Base-by-base conservation (phyloP, 1,140 invertebrate species). In the Drosophila nikananu region DNA sequence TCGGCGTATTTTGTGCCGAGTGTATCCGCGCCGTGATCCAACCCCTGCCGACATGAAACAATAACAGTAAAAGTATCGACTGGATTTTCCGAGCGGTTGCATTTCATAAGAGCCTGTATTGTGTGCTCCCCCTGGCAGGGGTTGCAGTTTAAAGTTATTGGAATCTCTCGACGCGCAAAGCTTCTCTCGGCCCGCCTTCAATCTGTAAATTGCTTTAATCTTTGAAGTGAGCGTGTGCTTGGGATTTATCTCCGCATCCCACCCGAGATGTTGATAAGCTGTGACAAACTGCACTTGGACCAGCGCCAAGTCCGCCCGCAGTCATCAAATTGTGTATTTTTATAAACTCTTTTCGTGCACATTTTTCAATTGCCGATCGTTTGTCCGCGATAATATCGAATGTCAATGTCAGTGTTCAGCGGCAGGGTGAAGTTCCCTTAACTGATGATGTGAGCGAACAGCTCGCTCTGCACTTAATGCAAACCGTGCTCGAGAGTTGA, bases 151-250 rank as follows among this genome's bases (percentile, higher is more conserved):
- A 91, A 91, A 91, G 79, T 89, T 82, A 80, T 87, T 82, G 80
- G 67, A 37, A 55, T 55, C 52, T 37, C 32, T 37, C 52, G 30
- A 79, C 44, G 74, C 60, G 72, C 64, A 62, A 77, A 82, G 75
- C 68, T 54, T 54, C 49, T 27, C 25, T 54, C 23, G 67, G 79
- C 58, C 75, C 60, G 49, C 78, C 51, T 86, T 75, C 81, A 91
- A 91, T 91, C 89, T 82, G 89, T 77, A 82, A 91, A 91, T 91
- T 91, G 83, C 80, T 89, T 91, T 87, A 91, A 91, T 91, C 81
- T 80, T 64, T 81, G 73, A 67, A 79, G 81, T 64, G 70, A 61
- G 58, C 73, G 64, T 83, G 81, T 73, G 60, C 80, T 68, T 25
- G 44, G 80, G 77, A 55, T 57, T 80, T 86, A 89, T 80, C 72